phyloP scores from a whole-genome alignment of 2,888 invertebrate species.

The Slavum lentiscoides region DNA sequence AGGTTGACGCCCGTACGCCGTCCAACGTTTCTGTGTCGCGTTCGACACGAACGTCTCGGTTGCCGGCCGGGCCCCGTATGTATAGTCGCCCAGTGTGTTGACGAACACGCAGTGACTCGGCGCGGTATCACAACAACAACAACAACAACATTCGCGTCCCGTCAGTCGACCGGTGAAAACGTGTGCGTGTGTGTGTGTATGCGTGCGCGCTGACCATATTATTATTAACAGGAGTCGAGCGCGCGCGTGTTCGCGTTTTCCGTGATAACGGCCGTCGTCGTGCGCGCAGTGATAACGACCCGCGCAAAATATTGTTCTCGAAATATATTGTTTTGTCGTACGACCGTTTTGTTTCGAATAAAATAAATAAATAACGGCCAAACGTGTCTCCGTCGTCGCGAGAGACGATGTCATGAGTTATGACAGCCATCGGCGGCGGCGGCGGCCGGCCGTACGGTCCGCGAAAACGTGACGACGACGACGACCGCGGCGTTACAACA shows the following conservation, averaged over 20 bases:
- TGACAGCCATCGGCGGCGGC: not conserved
- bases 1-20: too few species aligned
- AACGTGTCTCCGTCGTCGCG: not conserved
- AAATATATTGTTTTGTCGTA: not conserved
- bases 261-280: constrained; percentile 12
- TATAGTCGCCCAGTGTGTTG: not conserved
- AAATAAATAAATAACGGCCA: not conserved
- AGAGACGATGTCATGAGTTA: too few species aligned
- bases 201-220: too few species aligned
- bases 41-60: too few species aligned
- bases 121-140: too few species aligned
- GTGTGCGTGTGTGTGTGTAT: not conserved
- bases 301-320: not conserved
- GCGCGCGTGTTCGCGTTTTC: too few species aligned
- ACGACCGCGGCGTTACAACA: not conserved
- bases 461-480: constrained; percentile 31
- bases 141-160: constrained; percentile 13
- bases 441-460: constrained; percentile 11
- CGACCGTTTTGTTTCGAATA: not conserved
- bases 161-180: constrained; percentile 17
- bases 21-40: too few species aligned
- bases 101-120: not conserved
- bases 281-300: constrained; percentile 19
- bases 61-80: not conserved
- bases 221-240: too few species aligned